phyloP scores from a whole-genome alignment of 1,140 invertebrate genomes.

The Hycleus cichorii region DNA sequence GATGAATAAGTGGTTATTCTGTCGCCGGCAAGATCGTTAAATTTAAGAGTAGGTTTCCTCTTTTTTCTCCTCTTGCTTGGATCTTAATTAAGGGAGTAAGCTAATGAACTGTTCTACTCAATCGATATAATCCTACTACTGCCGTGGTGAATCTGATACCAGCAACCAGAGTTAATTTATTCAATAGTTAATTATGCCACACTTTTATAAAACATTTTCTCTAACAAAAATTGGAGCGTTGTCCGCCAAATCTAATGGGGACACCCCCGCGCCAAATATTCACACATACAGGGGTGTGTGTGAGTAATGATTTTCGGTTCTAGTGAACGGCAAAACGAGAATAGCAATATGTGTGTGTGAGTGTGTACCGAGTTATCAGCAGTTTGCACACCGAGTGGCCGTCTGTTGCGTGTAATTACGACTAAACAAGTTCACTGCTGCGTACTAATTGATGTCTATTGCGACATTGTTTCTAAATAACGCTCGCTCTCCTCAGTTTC shows the following conservation, averaged over 20 bases:
- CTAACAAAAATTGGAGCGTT: too few relatives aligned
- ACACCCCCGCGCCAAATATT: too few relatives aligned
- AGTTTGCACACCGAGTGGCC: conserved; percentile 34
- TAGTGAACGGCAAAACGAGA: too few relatives aligned
- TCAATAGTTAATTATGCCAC: conserved; percentile 32
- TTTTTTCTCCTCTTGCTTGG: background rate
- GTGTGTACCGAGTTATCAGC: conserved; percentile 32
- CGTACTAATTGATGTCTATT: conserved; percentile 43
- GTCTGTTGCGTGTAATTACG: conserved; percentile 42
- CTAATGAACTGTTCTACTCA: conserved; percentile 33
- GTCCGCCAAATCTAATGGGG: too few relatives aligned
- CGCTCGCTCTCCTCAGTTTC: conserved; percentile 14
- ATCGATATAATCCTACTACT: conserved; percentile 31
- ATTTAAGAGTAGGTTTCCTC: conserved; percentile 25
- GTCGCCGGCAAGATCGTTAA: conserved; percentile 28
- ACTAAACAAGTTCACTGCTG: conserved; percentile 42
- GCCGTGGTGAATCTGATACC: conserved; percentile 30
- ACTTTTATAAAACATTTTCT: conserved; percentile 24
- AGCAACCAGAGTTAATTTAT: conserved; percentile 27
- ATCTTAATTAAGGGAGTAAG: conserved; percentile 28
- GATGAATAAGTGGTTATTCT: conserved; percentile 17
- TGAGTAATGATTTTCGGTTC: too few relatives aligned
- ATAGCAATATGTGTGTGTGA: too few relatives aligned
- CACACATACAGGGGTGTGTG: too few relatives aligned
- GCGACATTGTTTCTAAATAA: conserved; percentile 40